phyloP scores from a whole-genome alignment of 2,888 invertebrate species.

The Coelopa pilipes region DNA sequence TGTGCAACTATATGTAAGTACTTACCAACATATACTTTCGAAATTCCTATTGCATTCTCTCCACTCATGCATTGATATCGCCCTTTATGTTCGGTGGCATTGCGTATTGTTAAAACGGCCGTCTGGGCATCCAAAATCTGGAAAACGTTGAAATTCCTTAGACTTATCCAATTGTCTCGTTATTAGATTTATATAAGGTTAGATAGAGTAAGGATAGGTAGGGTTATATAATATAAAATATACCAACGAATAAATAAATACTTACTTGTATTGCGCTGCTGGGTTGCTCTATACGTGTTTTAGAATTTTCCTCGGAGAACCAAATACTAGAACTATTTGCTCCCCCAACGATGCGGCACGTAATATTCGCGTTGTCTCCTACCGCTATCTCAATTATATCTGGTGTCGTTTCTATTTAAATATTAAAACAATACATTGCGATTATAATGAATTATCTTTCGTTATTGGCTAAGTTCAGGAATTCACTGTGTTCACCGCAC shows the following conservation, averaged over 20 bases:
- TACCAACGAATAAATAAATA: neutral
- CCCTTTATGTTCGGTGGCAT: conserved; percentile 46
- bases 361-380: conserved; percentile 43
- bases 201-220: too few species aligned
- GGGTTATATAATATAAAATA: too few species aligned
- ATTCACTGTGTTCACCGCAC: too few species aligned
- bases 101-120: conserved; percentile 42
- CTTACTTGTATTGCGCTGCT: conserved; percentile 41
- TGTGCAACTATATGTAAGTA: neutral
- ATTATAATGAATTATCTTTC: neutral
- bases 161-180: too few species aligned
- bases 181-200: too few species aligned
- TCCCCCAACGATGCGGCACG: conserved; percentile 39
- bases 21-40: conserved; percentile 49
- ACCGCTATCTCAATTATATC: conserved; percentile 37
- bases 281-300: conserved; percentile 39
- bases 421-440: too few species aligned
- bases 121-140: conserved; percentile 42
- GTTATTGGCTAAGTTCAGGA: neutral
- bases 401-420: conserved; percentile 14
- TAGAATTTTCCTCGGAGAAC: conserved; percentile 42
- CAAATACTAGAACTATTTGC: conserved; percentile 43
- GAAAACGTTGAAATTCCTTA: too few species aligned
- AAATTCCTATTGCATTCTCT: conserved; percentile 42
- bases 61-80: conserved; percentile 47